Conservation (phyloP, 2,888 invertebrate species). For the Ennomos erosarius region DNA sequence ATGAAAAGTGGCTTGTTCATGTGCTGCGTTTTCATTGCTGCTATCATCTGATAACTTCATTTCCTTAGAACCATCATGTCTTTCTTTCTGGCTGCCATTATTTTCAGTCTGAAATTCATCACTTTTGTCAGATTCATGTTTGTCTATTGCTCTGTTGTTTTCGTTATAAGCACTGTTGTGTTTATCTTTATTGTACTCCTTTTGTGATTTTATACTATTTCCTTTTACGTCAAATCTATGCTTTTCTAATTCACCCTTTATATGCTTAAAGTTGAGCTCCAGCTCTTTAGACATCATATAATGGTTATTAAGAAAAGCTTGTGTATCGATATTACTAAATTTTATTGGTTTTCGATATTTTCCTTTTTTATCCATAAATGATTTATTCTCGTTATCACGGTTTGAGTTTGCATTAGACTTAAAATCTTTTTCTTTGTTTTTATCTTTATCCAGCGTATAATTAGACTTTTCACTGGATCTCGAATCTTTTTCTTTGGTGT, state of each 20-base stretch:
- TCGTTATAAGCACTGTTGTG: background rate
- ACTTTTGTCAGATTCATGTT: constrained; percentile 10
- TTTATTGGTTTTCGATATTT: constrained; percentile 3
- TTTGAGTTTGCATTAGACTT: background rate
- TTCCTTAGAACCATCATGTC: constrained; percentile 6
- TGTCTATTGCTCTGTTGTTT: constrained; percentile 6
- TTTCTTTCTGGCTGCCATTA: constrained; percentile 3
- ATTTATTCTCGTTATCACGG: background rate
- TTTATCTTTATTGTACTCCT: constrained; percentile 4
- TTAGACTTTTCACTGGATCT: constrained; percentile 5
- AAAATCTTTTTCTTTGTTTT: background rate
- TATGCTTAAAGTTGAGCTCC: constrained; percentile 45
- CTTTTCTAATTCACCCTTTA: constrained; percentile 31
- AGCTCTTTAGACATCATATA: constrained; percentile 30
- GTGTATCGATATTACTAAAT: constrained; percentile 29
- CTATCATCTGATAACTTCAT: constrained; percentile 3
- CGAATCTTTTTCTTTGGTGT: constrained; percentile 24
- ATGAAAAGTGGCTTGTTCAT: constrained; percentile 22
- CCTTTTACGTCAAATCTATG: constrained; percentile 11
- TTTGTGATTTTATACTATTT: background rate
- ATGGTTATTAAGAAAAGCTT: constrained; percentile 35
- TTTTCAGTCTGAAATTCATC: constrained; percentile 8
- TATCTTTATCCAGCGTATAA: background rate
- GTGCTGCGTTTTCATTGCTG: constrained; percentile 11
- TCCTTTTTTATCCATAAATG: constrained; percentile 2